Conservation (phyloP, 2,113 vertebrate species). For the Bostrychus sinensis region DNA sequence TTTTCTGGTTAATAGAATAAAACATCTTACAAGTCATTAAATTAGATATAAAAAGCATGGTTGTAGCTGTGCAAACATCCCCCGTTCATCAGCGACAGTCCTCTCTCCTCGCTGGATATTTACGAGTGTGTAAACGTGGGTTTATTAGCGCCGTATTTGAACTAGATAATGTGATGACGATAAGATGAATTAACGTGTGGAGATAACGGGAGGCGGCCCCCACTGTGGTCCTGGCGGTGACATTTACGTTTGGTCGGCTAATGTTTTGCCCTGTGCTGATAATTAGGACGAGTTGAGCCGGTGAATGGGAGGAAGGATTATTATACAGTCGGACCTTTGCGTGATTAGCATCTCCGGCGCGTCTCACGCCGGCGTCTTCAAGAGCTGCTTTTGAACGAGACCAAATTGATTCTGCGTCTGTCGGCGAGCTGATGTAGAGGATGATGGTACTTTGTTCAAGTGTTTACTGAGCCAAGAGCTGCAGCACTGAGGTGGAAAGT, state of each 20-base stretch:
- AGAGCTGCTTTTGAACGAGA: slow-evolving; percentile 75
- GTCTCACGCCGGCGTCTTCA: slow-evolving; percentile 63
- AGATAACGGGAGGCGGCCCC: neutral
- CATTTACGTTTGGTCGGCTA: neutral
- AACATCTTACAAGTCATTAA: too few relatives aligned
- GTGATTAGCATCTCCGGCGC: slow-evolving; percentile 75
- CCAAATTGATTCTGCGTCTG: slow-evolving; percentile 20
- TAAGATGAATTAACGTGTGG: neutral
- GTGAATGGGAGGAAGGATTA: neutral
- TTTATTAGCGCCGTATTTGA: neutral
- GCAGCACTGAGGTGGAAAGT: too few relatives aligned
- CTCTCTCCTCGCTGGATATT: neutral
- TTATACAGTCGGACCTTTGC: slow-evolving; percentile 69
- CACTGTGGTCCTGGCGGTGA: neutral
- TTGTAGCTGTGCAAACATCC: too few relatives aligned
- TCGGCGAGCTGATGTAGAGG: neutral
- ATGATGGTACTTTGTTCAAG: neutral
- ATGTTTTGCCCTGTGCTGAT: neutral
- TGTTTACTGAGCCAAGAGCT: neutral
- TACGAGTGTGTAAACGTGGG: neutral
- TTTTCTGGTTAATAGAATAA: too few relatives aligned
- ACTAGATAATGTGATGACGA: neutral
- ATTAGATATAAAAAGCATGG: too few relatives aligned
- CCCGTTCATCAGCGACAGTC: too few relatives aligned
- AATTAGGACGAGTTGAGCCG: neutral